These are phyloP conservation scores for Ceratina japonica DNA, from an alignment of 1,140 invertebrate genomes.

Conservation along the genomic window DNA sequence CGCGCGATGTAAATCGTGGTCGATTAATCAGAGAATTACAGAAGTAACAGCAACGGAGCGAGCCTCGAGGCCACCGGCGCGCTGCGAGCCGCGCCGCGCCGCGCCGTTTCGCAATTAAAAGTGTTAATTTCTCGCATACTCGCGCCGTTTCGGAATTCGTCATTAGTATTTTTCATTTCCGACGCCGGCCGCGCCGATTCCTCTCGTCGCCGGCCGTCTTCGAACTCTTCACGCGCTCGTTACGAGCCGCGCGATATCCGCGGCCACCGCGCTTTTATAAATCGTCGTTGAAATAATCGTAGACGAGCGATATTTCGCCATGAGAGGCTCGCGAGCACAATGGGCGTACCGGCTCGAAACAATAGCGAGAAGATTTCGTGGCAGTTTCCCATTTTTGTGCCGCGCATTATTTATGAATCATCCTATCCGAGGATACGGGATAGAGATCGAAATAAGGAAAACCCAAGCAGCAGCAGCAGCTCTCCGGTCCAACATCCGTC, in stretches of 20 bases:
- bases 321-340: too few relatives aligned
- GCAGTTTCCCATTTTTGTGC: too few relatives aligned
- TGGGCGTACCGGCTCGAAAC: too few relatives aligned
- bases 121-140: slow-evolving; percentile 54
- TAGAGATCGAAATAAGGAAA: neutral
- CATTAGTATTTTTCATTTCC: slow-evolving; percentile 44
- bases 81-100: neutral
- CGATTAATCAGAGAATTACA: slow-evolving; percentile 62
- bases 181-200: too few relatives aligned
- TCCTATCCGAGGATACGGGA: neutral
- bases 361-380: too few relatives aligned
- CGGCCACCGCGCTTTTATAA: neutral
- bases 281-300: neutral
- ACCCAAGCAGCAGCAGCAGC: too few relatives aligned
- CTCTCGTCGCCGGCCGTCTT: too few relatives aligned
- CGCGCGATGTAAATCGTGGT: slow-evolving; percentile 54
- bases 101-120: slow-evolving; percentile 60
- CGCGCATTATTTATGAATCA: neutral
- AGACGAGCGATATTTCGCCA: too few relatives aligned
- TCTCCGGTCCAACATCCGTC: neutral
- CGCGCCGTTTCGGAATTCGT: slow-evolving; percentile 52
- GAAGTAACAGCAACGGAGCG: slow-evolving; percentile 31
- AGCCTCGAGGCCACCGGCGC: slow-evolving; percentile 28
- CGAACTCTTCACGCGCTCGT: neutral
- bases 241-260: neutral